Base-by-base conservation (phyloP, 2,888 invertebrate species). In the Hyppa rectilinea region DNA sequence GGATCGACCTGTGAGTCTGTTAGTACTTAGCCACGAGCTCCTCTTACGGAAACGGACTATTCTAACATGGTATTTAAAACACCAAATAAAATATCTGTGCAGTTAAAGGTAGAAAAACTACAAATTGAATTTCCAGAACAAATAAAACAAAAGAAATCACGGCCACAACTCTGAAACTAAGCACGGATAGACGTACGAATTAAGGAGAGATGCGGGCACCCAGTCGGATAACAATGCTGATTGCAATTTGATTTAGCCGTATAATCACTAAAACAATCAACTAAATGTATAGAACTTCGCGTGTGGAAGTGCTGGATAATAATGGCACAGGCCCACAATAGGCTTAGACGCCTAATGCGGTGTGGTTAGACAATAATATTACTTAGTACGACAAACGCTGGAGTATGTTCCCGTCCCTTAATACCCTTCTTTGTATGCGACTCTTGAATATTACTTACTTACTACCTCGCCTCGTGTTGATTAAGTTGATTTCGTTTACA, bases 221-320 rank as follows among this genome's bases (percentile, higher is more conserved):
- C 80, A 82, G 79, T 85, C 80, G 75, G 76, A 83, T 86, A 84
- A 85, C 80, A 80, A 71, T 78, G 72, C 75, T 83, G 84, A 88
- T 87, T 86, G 83, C 84, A 86, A 87, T 87, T 88, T 85, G 84
- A 86, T 88, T 87, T 82, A 84, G 82, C 75, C 79, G 81, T 71
- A 81, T 86, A 87, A 87, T 88, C 82, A 77, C 78, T 80, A 82
- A 84, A 87, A 85, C 87, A 87, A 87, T 87, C 86, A 82, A 80
- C 77, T 76, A 77, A 83, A 82, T 84, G 77, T 78, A 78, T 69
- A 60, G 65, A 74, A 62, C 70, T 59, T 61, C 67, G 70, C 64
- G 55, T 76, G 74, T 65, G 65, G 76, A 66, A 70, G 38, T 68
- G 61, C 68, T 71, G 71, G 65, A 73, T 78, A 68, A 73, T 75